A percentile compares a stretch with the other conserved stretches of the same genome.
Evolutionary conservation across 2,797 vertebrate species (phyloP).

Genomic region (Pipistrellus kuhlii): DNA sequence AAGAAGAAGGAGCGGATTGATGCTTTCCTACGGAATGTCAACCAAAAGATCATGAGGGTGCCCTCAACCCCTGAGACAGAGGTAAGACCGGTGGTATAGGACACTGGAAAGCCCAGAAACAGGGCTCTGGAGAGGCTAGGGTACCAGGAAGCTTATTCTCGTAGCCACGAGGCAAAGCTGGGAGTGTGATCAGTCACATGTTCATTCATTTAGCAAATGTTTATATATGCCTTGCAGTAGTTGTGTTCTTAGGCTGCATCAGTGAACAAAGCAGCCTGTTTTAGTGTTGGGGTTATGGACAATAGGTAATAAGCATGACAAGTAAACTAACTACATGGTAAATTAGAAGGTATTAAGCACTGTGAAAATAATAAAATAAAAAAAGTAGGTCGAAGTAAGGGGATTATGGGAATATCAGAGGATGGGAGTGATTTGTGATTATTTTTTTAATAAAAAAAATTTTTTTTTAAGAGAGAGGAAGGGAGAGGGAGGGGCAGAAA

Average conservation of each 20-base stretch:
- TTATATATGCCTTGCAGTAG: background rate
- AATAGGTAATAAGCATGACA: background rate
- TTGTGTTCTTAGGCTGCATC: background rate
- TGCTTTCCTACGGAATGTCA: conserved; percentile 91
- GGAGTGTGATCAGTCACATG: background rate
- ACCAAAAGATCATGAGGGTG: conserved; percentile 88
- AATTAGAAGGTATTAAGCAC: background rate
- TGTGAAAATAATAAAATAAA: background rate
- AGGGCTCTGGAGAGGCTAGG: background rate
- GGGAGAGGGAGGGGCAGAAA: background rate
- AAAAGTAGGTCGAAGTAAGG: background rate
- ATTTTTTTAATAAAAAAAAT: background rate
- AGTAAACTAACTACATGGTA: background rate
- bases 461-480: background rate
- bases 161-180: background rate
- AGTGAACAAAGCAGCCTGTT: background rate
- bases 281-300: background rate
- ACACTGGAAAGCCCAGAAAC: background rate
- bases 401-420: conserved; percentile 4
- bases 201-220: conserved; percentile 5
- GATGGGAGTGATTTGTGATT: background rate
- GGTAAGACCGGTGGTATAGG: conserved; percentile 82
- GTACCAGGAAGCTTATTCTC: conserved; percentile 8
- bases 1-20: conserved; percentile 92
- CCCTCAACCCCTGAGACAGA: conserved; percentile 90